Evolutionary conservation across 2,113 vertebrate species (phyloP).

Genomic region (Gnathonemus longibarbis): DNA sequence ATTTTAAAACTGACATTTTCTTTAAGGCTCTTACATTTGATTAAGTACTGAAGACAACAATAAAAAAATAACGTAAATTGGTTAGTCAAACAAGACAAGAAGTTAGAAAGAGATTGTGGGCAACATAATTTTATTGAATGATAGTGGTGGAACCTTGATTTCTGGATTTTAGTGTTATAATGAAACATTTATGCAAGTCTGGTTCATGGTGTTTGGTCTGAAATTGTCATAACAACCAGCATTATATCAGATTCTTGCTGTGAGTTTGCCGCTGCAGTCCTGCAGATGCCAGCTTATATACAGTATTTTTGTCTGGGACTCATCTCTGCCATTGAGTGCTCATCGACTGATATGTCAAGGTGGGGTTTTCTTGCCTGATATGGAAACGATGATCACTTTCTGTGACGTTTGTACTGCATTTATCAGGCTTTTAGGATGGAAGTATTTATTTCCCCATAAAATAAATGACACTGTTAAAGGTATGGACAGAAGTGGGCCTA

Average conservation of each 20-base stretch:
- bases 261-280: too few species aligned
- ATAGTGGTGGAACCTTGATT: background rate
- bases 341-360: background rate
- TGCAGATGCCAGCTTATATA: too few species aligned
- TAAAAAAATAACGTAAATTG: background rate
- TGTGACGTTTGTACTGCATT: constrained; percentile 47
- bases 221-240: background rate
- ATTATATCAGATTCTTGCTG: background rate
- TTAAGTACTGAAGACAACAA: background rate
- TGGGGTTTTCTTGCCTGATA: constrained; percentile 51
- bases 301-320: background rate
- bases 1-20: background rate
- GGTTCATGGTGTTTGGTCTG: background rate
- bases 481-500: background rate
- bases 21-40: background rate
- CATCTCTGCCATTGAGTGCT: background rate
- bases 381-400: constrained; percentile 42
- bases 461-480: background rate
- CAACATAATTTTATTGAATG: background rate
- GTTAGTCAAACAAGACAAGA: background rate
- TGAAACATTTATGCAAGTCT: background rate
- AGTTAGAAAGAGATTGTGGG: background rate
- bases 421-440: background rate
- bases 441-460: background rate
- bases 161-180: background rate